Base-by-base conservation (phyloP, 1,140 invertebrate genomes). In the Ceratosolen solmsi region DNA sequence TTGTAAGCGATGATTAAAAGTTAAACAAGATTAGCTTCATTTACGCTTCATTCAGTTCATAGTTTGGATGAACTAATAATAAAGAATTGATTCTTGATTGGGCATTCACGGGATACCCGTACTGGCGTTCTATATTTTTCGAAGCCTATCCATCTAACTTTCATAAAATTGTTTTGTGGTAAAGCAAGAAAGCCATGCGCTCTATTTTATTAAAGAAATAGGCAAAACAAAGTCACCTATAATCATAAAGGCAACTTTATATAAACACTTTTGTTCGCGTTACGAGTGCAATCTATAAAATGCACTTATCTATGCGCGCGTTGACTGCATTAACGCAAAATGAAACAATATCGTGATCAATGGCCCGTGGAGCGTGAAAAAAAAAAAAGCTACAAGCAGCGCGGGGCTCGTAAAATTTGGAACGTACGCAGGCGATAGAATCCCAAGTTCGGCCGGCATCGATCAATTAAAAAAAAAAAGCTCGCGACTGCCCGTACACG, bases 31-130 rank as follows among this genome's bases (percentile, higher is more conserved):
- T 72, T 49, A 72, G 22, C 41, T 27, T 51, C 3, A 49, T 49
- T 51, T 27, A 30, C 70, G 11, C 20, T 25, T 27, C 1, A 51
- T 72, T 51, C 70, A 9, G 41, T 11, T 68, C 36, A 1, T 30
- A 46, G 25, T 51, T 20, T 2, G 41, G n/a, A 72, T 30, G 22
- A 49, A 30, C n/a, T 72, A 72, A 72, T 49, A 68, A 68, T 38
- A 72, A 72, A 72, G 15, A 27, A 72, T 72, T 72, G 70, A 72
- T 72, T 30, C 70, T 72, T 51, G 22, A 72, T 72, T 72, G 70
- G 38, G 22, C 17, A 72, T 72, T 72, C 46, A 51, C 5, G 4
- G n/a, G n/a, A n/a, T n/a, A 22, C 41, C 49, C 5, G 13, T 30
- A 49, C 38, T 3, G 3, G 25, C 70, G 13, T 46, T 46, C 30